Base-by-base conservation (phyloP, 2,888 invertebrate genomes). In the Ptilodon capucinus region DNA sequence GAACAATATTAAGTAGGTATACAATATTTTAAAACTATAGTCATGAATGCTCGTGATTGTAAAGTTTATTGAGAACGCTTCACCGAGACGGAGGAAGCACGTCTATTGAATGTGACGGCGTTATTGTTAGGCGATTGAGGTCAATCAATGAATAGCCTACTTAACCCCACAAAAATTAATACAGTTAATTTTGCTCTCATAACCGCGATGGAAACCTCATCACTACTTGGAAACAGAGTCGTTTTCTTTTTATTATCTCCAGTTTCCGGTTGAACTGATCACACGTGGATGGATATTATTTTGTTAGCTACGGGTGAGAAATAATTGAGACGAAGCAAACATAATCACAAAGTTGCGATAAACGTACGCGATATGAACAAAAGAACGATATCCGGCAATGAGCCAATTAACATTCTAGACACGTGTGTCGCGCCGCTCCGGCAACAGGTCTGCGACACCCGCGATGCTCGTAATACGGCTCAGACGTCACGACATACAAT, bases 41-140 rank as follows among this genome's bases (percentile, higher is more conserved):
- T 23, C 23, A 23, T 2, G 23, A 23, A 23, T 48, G n/a, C n/a
- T n/a, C n/a, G n/a, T n/a, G n/a, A 55, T 49, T 77, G 42, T 48
- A 45, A 47, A 49, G 50, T 51, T 36, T 46, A 42, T 55, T 55
- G 46, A 42, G 47, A 56, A 46, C 54, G 52, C 49, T 43, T 40
- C 52, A 47, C 42, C 47, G 40, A 35, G 32, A 48, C 48, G 48
- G 55, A 47, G 57, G 55, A 47, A 57, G 55, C 51, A 54, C 57
- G 64, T 61, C 60, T 66, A 56, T 53, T 60, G 63, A 66, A 60
- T 32, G 14, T 9, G 32, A 32, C 14, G 32, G 14, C 32, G 74
- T 69, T 80, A 82, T 84, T 86, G 83, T 84, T 77, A 68, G 76
- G 71, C 74, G 77, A 86, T 85, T 84, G 77, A 74, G 86, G 84